Conservation (phyloP, 2,113 vertebrate species). For the Rhinopithecus roxellana region DNA sequence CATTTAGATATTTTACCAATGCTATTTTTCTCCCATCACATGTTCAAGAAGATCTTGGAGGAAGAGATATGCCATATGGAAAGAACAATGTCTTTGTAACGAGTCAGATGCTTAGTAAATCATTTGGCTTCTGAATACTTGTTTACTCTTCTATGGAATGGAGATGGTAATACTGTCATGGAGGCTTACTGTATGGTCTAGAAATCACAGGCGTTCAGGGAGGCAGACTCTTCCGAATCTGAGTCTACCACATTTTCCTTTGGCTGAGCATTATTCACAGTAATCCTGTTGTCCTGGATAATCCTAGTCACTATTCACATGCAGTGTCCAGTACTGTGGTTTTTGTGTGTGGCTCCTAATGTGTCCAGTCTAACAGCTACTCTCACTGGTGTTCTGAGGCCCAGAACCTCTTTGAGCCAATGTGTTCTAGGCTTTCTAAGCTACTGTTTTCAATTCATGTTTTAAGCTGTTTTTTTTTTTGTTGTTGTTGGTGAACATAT, state of each 20-base stretch:
- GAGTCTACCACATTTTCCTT: neutral
- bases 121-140: neutral
- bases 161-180: neutral
- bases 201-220: neutral
- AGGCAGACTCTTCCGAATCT: neutral
- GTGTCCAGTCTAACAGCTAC: neutral
- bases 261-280: neutral
- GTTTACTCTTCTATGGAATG: neutral
- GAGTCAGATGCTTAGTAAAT: neutral
- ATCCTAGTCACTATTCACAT: neutral
- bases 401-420: neutral
- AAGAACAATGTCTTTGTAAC: neutral
- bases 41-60: neutral
- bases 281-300: neutral
- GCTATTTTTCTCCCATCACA: neutral
- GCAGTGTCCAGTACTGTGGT: no score
- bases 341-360: neutral
- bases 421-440: neutral
- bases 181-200: neutral
- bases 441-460: neutral
- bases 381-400: neutral
- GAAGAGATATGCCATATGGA: neutral
- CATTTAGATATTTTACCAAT: neutral
- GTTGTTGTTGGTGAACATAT: neutral
- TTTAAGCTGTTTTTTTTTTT: conserved; percentile 36